Base-by-base conservation (phyloP, 2,888 invertebrate species). In the Listrodromus nycthemerus region DNA sequence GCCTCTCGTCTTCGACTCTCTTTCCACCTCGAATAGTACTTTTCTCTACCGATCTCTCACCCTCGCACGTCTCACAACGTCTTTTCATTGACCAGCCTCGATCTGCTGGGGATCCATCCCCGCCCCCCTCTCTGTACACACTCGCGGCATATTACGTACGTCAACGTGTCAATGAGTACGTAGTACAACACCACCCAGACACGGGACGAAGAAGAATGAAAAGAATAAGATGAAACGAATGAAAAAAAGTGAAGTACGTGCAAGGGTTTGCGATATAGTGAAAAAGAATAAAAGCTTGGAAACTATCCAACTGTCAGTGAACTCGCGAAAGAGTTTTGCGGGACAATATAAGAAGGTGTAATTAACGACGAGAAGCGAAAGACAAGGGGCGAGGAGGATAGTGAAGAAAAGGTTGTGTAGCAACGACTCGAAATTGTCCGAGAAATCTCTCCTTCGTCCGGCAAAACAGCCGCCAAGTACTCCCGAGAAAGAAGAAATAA, bases 401-500 rank as follows among this genome's bases (percentile, higher is more conserved):
- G 69, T 24, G 30, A 65, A 58, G 37, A 30, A 37, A 24, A 52
- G 55, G 61, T 65, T 55, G 67, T 55, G 67, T 30, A 45, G 61
- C 8, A 58, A 77, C 50, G 67, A 81, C 70, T 81, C 58, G 63
- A 81, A 81, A 80, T 55, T 84, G 78, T 83, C 61, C 41, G 55
- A 63, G 30, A 66, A 61, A 76, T 80, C 78, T 69, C 21, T 48
- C 13, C 37, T 41, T 21, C 45, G 33, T 58, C 70, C 55, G 50
- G 5, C 65, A 61, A 58, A 55, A 63, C 70, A 66, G 70, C 50
- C 73, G 52, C 58, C 65, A 21, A 69, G 77, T 65, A 24, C 67
- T 50, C 65, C 58, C 69, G 69, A 76, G 80, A 80, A 80, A 45
- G 82, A 61, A 30, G 85, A 86, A 87, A 86, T 86, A 86, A 85